Evolutionary conservation across 2,888 invertebrate genomes (phyloP).

Genomic region (Drosophila crucigera): DNA sequence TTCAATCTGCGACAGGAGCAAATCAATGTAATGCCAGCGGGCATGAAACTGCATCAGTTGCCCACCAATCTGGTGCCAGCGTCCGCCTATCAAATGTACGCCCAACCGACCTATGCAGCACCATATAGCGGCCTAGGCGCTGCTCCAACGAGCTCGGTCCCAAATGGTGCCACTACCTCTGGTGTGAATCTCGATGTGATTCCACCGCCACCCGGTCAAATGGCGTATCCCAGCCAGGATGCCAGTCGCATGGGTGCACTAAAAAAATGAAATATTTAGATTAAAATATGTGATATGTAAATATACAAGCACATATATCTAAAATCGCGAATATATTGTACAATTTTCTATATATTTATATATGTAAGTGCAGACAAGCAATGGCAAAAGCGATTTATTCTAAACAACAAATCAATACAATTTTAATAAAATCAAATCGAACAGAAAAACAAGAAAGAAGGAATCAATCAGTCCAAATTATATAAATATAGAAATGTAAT

Average conservation of each 20-base stretch:
- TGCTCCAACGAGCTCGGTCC: conserved; percentile 31
- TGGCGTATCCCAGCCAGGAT: conserved; percentile 99
- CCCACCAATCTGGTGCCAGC: conserved; percentile 84
- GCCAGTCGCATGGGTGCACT: conserved; percentile 94
- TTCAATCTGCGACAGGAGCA: conserved; percentile 87
- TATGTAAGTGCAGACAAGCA: background rate
- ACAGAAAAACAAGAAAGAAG: background rate
- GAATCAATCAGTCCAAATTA: background rate
- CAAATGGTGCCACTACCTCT: conserved; percentile 33
- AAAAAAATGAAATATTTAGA: conserved; percentile 76
- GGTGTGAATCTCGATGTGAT: conserved; percentile 76
- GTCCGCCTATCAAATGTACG: conserved; percentile 83
- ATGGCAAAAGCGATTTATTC: conserved; percentile 7
- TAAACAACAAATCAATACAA: background rate
- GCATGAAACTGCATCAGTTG: conserved; percentile 85
- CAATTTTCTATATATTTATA: conserved; percentile 9
- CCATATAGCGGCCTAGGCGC: conserved; percentile 83
- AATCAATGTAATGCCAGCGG: conserved; percentile 84
- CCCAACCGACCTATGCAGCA: conserved; percentile 84
- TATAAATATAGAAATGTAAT: background rate
- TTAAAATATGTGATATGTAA: conserved; percentile 1
- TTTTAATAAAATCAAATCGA: conserved; percentile 14
- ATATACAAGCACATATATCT: background rate
- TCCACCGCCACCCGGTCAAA: conserved; percentile 85
- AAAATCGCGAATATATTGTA: conserved; percentile 1